Conservation (phyloP, 2,797 vertebrate species). For the Gymnopithys bicolor region DNA sequence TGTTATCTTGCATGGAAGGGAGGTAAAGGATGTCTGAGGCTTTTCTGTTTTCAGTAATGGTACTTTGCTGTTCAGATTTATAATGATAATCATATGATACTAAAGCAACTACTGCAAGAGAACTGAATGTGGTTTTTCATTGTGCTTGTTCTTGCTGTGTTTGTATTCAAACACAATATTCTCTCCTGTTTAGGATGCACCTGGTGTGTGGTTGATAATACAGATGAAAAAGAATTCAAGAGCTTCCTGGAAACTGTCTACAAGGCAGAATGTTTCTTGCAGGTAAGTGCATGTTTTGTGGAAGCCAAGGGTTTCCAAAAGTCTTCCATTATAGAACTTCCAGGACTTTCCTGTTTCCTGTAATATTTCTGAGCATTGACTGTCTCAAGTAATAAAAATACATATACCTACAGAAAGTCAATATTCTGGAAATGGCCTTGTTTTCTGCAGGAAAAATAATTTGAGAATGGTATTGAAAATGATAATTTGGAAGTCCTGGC, state of each 20-base stretch:
- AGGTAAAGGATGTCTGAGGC: neutral
- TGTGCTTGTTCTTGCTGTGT: neutral
- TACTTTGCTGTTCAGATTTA: neutral
- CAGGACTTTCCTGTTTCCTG: neutral
- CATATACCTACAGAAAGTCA: neutral
- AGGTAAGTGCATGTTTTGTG: slow-evolving; percentile 77
- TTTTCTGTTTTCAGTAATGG: neutral
- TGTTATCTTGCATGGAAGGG: neutral
- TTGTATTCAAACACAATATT: slow-evolving; percentile 5
- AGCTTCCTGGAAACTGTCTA: slow-evolving; percentile 84
- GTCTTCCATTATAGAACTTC: neutral
- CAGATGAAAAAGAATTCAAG: slow-evolving; percentile 77
- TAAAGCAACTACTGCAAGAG: neutral
- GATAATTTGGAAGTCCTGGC: neutral
- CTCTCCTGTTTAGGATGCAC: slow-evolving; percentile 82
- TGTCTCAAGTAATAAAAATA: neutral
- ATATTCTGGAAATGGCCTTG: neutral
- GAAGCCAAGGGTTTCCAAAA: neutral
- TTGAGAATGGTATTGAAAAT: neutral
- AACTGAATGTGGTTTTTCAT: neutral
- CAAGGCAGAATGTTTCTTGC: slow-evolving; percentile 87
- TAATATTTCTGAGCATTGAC: neutral
- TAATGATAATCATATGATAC: neutral
- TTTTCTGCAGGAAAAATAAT: neutral
- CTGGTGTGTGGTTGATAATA: slow-evolving; percentile 81